Percentiles rank a stretch among this genome's conserved stretches.
Conservation (phyloP, 2,797 vertebrate species). For the Catamblyrhynchus diadema region DNA sequence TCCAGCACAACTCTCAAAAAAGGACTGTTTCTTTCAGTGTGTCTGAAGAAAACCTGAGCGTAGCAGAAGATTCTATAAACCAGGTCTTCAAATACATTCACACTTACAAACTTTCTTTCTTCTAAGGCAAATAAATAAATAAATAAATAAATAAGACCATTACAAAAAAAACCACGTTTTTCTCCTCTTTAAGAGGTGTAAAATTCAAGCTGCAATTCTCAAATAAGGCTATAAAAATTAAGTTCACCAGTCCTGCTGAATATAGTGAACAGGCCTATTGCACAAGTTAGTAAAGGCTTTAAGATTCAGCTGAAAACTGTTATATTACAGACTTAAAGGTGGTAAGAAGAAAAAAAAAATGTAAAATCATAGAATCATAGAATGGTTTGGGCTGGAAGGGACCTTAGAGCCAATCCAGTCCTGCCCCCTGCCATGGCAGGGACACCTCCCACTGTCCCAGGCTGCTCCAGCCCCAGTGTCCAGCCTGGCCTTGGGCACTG, state of each 20-base stretch:
- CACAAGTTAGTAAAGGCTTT: neutral
- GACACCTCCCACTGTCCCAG: neutral
- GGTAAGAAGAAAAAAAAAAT: neutral
- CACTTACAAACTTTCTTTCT: neutral
- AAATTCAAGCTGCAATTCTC: neutral
- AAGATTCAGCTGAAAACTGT: neutral
- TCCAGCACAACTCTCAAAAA: neutral
- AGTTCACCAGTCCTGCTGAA: neutral
- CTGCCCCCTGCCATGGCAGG: neutral
- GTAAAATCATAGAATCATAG: neutral
- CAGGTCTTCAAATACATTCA: neutral
- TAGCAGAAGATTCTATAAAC: neutral
- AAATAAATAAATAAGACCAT: neutral
- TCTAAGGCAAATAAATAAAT: neutral
- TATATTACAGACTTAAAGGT: neutral
- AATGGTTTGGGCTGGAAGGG: neutral
- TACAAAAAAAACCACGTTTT: accelerated
- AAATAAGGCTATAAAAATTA: neutral
- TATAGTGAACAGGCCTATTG: neutral
- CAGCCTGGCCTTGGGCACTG: neutral
- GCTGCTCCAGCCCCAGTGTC: neutral
- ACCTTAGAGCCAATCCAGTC: neutral
- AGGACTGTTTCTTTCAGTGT: neutral
- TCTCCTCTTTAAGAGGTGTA: neutral
- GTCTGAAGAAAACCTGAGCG: neutral